Conservation (phyloP, 92 coral and sea anemone genomes). For the Siderastrea siderea region DNA sequence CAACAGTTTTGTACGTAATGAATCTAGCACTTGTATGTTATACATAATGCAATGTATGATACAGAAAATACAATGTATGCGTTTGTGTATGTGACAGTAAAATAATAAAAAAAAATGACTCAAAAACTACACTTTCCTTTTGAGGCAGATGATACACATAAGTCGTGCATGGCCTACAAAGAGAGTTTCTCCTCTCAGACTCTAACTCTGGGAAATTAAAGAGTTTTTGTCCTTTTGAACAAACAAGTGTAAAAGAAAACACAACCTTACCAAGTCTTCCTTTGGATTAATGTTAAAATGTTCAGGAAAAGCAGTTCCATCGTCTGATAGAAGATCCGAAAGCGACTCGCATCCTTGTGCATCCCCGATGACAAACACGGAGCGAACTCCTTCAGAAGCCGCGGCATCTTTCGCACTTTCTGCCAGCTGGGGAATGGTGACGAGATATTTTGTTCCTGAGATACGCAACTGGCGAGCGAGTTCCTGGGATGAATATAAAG, state of each 20-base stretch:
- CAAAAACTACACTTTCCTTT: too few species aligned
- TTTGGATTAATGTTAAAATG: slow-evolving; percentile 72
- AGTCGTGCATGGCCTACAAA: too few species aligned
- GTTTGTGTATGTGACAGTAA: too few species aligned
- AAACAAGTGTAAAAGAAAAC: slow-evolving; percentile 44
- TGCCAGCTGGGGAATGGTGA: slow-evolving; percentile 80
- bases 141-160: too few species aligned
- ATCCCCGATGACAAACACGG: slow-evolving; percentile 80
- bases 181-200: too few species aligned
- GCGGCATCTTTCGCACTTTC: slow-evolving; percentile 82
- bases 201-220: too few species aligned
- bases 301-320: slow-evolving; percentile 79
- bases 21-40: too few species aligned
- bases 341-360: slow-evolving; percentile 78
- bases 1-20: too few species aligned
- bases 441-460: slow-evolving; percentile 75
- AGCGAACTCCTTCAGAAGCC: slow-evolving; percentile 61
- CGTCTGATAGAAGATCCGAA: slow-evolving; percentile 75
- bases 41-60: too few species aligned
- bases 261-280: slow-evolving; percentile 74
- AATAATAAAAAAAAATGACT: too few species aligned
- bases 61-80: too few species aligned
- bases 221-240: too few species aligned
- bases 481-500: slow-evolving; percentile 76
- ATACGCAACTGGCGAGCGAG: slow-evolving; percentile 78